phyloP scores from a whole-genome alignment of 2,113 vertebrate species.

The Alaudala cheleensis region DNA sequence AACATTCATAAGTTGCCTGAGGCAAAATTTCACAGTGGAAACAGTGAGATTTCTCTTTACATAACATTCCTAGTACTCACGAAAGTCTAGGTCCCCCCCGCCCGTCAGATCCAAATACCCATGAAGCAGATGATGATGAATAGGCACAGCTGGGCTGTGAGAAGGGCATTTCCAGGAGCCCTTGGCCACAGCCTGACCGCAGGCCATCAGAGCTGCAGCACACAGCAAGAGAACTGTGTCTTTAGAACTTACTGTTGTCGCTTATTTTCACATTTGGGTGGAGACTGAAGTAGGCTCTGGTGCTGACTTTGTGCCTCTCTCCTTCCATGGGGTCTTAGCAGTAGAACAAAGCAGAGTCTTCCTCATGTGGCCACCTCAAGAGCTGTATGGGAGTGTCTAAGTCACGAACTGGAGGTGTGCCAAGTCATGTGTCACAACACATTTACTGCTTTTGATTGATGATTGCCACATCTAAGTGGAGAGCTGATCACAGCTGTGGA shows the following conservation, averaged over 20 bases:
- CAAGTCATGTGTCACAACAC: not conserved
- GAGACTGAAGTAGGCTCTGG: not conserved
- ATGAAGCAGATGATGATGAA: slow-evolving; percentile 63
- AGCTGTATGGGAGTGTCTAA: not conserved
- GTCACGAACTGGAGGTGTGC: not conserved
- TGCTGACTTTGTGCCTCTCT: not conserved
- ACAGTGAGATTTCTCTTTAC: slow-evolving; percentile 61
- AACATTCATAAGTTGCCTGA: slow-evolving; percentile 62
- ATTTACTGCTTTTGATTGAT: not conserved
- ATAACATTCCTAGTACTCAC: slow-evolving; percentile 47
- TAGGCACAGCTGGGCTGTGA: slow-evolving; percentile 51
- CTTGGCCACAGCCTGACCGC: not conserved
- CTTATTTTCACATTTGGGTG: not conserved
- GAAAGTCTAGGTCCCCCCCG: not conserved
- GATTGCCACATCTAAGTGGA: not conserved
- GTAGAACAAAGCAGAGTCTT: not conserved
- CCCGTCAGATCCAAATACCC: slow-evolving; percentile 9
- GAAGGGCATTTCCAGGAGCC: not conserved
- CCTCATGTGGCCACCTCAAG: rapidly evolving
- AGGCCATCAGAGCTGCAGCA: not conserved
- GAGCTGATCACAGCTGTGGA: not conserved
- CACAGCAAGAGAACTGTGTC: not conserved
- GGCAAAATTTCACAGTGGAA: slow-evolving; percentile 68
- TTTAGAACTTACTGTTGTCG: not conserved
- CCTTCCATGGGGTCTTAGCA: rapidly evolving